These are phyloP conservation scores for Catocala fraxini DNA, from an alignment of 2,888 invertebrate species.

Conservation along the genomic window DNA sequence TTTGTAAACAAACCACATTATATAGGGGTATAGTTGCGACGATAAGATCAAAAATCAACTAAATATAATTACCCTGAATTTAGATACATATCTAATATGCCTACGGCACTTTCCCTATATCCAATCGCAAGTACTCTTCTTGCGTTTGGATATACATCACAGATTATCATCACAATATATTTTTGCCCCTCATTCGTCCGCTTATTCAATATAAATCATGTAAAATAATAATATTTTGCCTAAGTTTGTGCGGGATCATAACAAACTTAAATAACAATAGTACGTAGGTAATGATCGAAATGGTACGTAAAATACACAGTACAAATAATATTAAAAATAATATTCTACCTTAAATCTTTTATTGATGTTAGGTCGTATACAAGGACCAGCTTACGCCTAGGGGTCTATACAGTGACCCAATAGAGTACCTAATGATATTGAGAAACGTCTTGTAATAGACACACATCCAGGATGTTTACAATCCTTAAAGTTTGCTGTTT, in stretches of 20 bases:
- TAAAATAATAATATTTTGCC: neutral
- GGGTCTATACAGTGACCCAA: no score
- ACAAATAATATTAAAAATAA: no score
- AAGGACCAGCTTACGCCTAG: no score
- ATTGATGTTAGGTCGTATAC: no score
- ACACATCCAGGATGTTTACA: no score
- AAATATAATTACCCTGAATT: slow-evolving; percentile 7
- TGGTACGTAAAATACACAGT: no score
- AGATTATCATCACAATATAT: slow-evolving; percentile 3
- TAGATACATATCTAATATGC: slow-evolving; percentile 2
- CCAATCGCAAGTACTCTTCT: neutral
- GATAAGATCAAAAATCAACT: neutral
- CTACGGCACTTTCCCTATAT: slow-evolving; percentile 8
- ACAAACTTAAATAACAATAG: no score
- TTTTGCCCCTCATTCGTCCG: slow-evolving; percentile 1
- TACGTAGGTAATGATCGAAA: no score
- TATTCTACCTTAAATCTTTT: no score
- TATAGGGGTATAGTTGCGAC: neutral
- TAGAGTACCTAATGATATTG: no score
- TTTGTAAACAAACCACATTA: neutral
- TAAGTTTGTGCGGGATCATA: neutral
- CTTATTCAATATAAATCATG: neutral
- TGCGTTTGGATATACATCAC: slow-evolving; percentile 21
- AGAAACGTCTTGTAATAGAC: no score
- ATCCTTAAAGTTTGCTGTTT: no score